phyloP scores from a whole-genome alignment of 2,113 vertebrate species.

The Platanista minor region DNA sequence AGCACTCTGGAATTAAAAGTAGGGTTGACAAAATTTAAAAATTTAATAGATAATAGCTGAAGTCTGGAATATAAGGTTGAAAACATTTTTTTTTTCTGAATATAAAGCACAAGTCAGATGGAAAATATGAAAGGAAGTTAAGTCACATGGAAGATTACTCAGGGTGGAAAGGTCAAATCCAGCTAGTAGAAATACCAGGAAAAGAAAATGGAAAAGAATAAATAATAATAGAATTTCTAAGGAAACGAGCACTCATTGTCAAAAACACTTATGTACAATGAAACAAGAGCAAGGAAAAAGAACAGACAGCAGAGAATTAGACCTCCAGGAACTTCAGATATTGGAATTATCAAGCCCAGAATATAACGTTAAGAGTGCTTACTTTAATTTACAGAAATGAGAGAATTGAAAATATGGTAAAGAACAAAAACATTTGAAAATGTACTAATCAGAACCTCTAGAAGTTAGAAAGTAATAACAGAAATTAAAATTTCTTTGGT shows the following conservation, averaged over 20 bases:
- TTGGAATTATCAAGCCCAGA: not conserved
- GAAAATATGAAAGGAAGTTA: not conserved
- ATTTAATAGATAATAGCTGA: not conserved
- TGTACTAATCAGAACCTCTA: not conserved
- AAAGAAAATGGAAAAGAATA: not conserved
- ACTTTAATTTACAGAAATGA: not conserved
- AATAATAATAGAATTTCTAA: not conserved
- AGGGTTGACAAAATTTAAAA: not conserved
- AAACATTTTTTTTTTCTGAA: not conserved
- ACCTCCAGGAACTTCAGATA: not conserved
- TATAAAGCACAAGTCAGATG: not conserved
- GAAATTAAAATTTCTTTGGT: not conserved
- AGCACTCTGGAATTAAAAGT: not conserved
- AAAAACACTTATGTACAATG: not conserved
- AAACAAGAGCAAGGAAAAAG: not conserved
- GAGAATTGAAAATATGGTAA: not conserved
- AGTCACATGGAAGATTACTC: not conserved
- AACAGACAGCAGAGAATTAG: not conserved
- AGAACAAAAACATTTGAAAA: not conserved
- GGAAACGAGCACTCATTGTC: not conserved
- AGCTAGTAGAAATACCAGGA: not conserved
- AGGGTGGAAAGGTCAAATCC: not conserved
- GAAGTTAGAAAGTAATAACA: not conserved
- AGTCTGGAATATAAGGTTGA: not conserved
- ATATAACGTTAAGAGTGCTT: not conserved